Conservation (phyloP, 2,113 vertebrate species). For the Ellobius talpinus region DNA sequence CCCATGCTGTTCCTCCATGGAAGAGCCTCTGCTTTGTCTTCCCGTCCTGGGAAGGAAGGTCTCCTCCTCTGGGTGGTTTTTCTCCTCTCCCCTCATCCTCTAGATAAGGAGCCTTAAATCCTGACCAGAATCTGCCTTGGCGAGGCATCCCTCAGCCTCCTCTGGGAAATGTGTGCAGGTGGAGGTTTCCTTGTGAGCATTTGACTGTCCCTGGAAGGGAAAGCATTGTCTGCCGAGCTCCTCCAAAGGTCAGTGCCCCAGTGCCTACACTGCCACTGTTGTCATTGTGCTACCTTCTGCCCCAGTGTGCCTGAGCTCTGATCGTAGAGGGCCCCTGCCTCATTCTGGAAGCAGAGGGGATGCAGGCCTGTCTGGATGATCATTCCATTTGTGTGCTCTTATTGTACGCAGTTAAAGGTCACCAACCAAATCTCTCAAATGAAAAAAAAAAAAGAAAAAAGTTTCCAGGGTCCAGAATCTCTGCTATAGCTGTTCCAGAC, state of each 20-base stretch:
- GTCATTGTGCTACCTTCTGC: not conserved
- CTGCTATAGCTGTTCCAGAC: constrained; percentile 20
- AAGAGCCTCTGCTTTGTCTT: not conserved
- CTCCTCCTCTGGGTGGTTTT: not conserved
- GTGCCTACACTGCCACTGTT: fast-evolving
- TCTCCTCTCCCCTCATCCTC: not conserved
- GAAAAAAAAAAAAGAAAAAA: constrained; percentile 41
- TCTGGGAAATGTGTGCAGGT: not conserved
- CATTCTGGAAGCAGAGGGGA: not conserved
- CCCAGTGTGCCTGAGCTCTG: fast-evolving
- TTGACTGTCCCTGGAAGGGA: not conserved
- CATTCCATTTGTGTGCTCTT: constrained; percentile 7
- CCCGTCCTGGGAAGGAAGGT: not conserved
- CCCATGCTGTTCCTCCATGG: not conserved
- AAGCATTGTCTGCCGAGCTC: not conserved
- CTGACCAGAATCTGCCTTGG: not conserved
- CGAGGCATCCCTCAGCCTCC: not conserved
- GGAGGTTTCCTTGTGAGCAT: constrained; percentile 27
- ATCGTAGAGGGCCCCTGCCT: not conserved
- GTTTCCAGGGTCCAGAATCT: not conserved
- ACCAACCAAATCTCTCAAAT: constrained; percentile 25
- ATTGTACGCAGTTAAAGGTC: not conserved
- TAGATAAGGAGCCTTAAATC: not conserved
- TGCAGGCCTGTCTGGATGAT: constrained; percentile 1
- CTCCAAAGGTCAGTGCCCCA: not conserved